Conservation (phyloP, 2,797 vertebrate genomes). For the Phaenicophaeus curvirostris region DNA sequence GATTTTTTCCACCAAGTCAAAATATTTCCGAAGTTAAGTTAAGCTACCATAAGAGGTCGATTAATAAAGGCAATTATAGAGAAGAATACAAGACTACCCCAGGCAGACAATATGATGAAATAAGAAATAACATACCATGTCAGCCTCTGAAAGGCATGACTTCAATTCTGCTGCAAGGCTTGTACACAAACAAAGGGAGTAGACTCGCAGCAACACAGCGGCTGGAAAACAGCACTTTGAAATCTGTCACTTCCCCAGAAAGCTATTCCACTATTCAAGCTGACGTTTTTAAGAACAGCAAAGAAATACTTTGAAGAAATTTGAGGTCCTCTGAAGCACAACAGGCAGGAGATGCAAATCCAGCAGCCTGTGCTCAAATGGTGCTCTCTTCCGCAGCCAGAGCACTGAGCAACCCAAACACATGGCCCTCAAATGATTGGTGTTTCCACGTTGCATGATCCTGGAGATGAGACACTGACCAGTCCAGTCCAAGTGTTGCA, state of each 20-base stretch:
- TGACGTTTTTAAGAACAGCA: neutral
- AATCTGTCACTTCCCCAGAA: neutral
- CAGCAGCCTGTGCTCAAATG: neutral
- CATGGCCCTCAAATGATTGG: accelerated
- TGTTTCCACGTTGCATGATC: accelerated
- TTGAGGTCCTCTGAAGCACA: neutral
- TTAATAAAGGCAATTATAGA: neutral
- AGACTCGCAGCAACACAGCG: neutral
- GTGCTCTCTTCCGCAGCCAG: neutral
- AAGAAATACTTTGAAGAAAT: neutral
- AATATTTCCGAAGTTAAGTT: neutral
- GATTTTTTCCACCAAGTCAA: neutral
- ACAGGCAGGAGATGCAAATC: neutral
- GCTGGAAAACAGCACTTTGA: neutral
- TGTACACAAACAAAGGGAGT: neutral
- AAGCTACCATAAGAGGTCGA: neutral
- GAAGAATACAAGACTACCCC: neutral
- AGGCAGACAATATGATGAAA: neutral
- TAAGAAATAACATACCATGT: neutral
- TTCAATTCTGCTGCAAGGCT: neutral
- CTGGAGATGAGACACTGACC: neutral
- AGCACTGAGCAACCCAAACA: accelerated
- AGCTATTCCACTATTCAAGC: neutral
- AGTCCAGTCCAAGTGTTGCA: accelerated
- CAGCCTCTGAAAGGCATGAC: neutral